These are phyloP conservation scores for Diuraphis noxia DNA, from an alignment of 1,140 invertebrate species.

Conservation along the genomic window DNA sequence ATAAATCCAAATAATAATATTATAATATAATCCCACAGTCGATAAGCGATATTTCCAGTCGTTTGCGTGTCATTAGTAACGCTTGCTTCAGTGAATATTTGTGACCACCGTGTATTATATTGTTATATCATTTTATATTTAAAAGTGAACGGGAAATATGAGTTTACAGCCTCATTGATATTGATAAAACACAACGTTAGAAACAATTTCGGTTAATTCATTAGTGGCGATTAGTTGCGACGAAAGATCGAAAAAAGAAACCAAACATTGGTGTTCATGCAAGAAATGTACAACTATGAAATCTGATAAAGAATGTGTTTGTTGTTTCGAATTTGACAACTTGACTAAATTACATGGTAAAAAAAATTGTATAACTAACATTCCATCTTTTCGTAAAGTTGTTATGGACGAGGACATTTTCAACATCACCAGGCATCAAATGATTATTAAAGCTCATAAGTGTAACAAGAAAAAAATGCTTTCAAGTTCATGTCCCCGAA, in stretches of 20 bases:
- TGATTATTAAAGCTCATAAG: conserved; percentile 4
- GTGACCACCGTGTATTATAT: background rate
- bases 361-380: conserved; percentile 1
- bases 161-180: conserved; percentile 9
- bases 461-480: background rate
- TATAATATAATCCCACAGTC: background rate
- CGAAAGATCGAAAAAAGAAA: background rate
- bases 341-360: background rate
- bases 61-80: background rate
- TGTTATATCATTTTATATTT: no score
- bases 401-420: conserved; percentile 35
- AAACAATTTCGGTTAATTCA: background rate
- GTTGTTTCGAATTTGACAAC: no score
- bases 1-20: conserved; percentile 13
- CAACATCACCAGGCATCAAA: background rate
- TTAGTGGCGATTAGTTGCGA: conserved; percentile 2
- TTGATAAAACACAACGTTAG: conserved; percentile 15
- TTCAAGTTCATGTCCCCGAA: background rate
- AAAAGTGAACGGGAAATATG: no score
- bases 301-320: conserved; percentile 31
- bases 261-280: conserved; percentile 12
- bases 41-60: background rate
- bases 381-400: background rate
- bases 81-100: background rate
- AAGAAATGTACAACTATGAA: background rate